Conservation (phyloP, 1,140 invertebrate genomes). For the Hylyphantes graminicola region DNA sequence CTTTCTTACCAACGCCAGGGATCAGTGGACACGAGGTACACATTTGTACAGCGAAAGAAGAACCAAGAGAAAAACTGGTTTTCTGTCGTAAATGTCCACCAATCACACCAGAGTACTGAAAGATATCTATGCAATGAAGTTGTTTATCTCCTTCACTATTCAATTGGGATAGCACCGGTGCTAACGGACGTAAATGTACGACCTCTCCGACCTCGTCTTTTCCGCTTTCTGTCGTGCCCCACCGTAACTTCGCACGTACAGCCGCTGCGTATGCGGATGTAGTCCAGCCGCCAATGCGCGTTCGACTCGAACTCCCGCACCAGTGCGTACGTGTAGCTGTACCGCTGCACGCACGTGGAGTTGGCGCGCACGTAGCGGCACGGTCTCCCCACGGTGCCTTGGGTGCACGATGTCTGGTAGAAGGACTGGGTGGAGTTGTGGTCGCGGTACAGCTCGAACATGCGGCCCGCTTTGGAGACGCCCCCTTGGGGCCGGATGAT, state of each 20-base stretch:
- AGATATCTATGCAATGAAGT: too few relatives aligned
- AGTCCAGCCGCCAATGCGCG: constrained; percentile 79
- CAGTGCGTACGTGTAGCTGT: constrained; percentile 86
- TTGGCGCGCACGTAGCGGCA: constrained; percentile 77
- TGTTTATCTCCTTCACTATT: too few relatives aligned
- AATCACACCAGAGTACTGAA: too few relatives aligned
- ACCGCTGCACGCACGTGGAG: constrained; percentile 84
- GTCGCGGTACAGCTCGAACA: constrained; percentile 81
- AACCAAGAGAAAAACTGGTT: too few relatives aligned
- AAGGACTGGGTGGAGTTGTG: constrained; percentile 73
- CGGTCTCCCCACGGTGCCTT: constrained; percentile 77
- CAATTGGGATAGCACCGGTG: too few relatives aligned
- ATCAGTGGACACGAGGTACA: too few relatives aligned
- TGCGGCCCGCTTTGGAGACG: constrained; percentile 77
- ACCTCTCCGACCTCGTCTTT: neutral
- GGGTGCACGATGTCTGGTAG: constrained; percentile 82
- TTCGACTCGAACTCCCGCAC: constrained; percentile 72
- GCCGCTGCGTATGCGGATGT: constrained; percentile 82
- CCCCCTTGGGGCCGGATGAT: constrained; percentile 82
- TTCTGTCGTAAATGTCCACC: too few relatives aligned
- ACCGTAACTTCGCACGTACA: constrained; percentile 79
- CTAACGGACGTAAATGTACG: too few relatives aligned
- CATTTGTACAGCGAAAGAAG: too few relatives aligned
- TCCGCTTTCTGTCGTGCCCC: neutral
- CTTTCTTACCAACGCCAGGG: too few relatives aligned